Base-by-base conservation (phyloP, 2,888 invertebrate genomes). In the Lagria hirta region DNA sequence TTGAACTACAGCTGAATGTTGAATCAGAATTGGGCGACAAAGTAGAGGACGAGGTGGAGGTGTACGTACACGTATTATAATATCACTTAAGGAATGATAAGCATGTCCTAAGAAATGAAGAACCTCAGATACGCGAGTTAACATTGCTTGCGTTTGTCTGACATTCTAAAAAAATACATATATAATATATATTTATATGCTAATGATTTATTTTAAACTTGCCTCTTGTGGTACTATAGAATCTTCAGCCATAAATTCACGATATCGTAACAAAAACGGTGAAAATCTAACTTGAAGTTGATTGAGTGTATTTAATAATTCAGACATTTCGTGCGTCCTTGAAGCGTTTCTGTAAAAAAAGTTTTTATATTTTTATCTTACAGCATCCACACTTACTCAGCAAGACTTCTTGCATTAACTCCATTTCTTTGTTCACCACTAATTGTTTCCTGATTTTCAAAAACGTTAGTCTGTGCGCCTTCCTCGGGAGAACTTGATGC, bases 41-140 rank as follows among this genome's bases (percentile, higher is more conserved):
- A 82, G 74, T 23, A 90, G 73, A 45, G 79, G 77, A 43, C 90
- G 75, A 1, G 88, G 88, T 3, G 85, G 80, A 3, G 79, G 73
- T 52, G 79, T 78, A 16, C 78, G 75, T 48, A 86, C 78, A 60
- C 88, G 81, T 28, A 88, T 77, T 68, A 84, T 84, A 29, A 95
- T 79, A 66, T 96, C 95, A 60, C 93, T 93, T 28, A 92, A 75
- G 1, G 88, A 84, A 65, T 96, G 96, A 69, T 88, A 89, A 1
- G 88, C 87, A 64, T 96, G 96, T 2, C 91, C 83, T 57, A 95
- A 75, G 54, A 83, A 86, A 67, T 96, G 96, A 62, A 93, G 75
- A 13, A 86, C 78, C 66, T 89, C 88, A 0, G 88, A 84, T 0
- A 90, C 84, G 35, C 84, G 75, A 61, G 86, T 84, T 50, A 85